Base-by-base conservation (phyloP, 2,113 vertebrate species). In the Petrocephalus microphthalmus region DNA sequence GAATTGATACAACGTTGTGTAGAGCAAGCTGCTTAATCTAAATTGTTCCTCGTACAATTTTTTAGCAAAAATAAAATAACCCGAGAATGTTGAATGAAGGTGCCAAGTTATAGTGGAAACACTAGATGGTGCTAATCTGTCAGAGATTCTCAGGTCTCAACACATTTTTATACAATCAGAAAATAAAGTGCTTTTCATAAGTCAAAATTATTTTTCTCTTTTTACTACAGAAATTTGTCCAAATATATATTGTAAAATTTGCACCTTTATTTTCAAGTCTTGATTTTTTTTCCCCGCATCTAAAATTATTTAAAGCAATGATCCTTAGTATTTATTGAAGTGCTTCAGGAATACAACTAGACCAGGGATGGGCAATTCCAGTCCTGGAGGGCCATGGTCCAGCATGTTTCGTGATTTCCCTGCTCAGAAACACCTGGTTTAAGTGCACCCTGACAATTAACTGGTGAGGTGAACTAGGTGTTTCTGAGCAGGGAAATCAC, bases 121-220 rank as follows among this genome's bases (percentile, higher is more conserved):
- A 78, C 71, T 78, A 78, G 71, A 78, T 78, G 71, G 71, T 7
- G 71, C 71, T 78, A 78, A 42, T 78, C 11, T 78, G 71, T 78
- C 33, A 37, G 33, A 78, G 33, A 37, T 33, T 78, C 33, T 15
- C 5, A 17, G 33, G 17, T 78, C 71, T 78, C 15, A 17, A 7
- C 42, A 19, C 71, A 78, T 78, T 78, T 78, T 78, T 19, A 78
- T 78, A 19, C 37, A 78, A 78, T 78, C 15, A 19, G 37, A 42
- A 78, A 42, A 19, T 42, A 78, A 33, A 37, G 33, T 17, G 29
- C 71, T 11, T 74, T 33, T 37, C 29, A 37, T 42, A 74, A 74
- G 71, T 74, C 71, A 19, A 78, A 78, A 78, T 78, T 78, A 42
- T 78, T 15, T 78, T 78, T 78, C 60, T 33, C 33, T 42, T 78